Percentiles rank a stretch among this genome's conserved stretches.
These are phyloP conservation scores for Leucoma salicis DNA, from an alignment of 2,888 invertebrate species.

Conservation along the genomic window DNA sequence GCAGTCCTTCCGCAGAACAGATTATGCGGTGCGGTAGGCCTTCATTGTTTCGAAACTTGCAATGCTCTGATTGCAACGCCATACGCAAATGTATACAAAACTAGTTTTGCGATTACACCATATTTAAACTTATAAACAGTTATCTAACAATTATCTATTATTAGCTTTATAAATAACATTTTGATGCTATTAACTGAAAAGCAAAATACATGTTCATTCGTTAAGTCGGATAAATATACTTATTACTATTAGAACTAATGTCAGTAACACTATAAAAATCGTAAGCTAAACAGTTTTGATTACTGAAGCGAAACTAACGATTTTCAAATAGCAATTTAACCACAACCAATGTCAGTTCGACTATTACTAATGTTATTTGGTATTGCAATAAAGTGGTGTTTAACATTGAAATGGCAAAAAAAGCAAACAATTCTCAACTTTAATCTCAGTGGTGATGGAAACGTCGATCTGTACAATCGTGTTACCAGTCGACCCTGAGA, in stretches of 20 bases:
- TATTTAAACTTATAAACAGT: slow-evolving; percentile 23
- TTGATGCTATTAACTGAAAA: too few species aligned
- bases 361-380: slow-evolving; percentile 45
- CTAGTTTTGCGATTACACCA: slow-evolving; percentile 58
- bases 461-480: slow-evolving; percentile 46
- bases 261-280: slow-evolving; percentile 12
- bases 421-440: slow-evolving; percentile 52
- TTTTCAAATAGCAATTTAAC: slow-evolving; percentile 37
- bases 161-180: neutral
- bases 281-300: slow-evolving; percentile 14
- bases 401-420: slow-evolving; percentile 65
- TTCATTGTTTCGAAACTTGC: slow-evolving; percentile 72
- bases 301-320: slow-evolving; percentile 25
- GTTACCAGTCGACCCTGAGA: slow-evolving; percentile 75
- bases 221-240: too few species aligned
- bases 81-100: slow-evolving; percentile 48
- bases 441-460: slow-evolving; percentile 47
- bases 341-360: slow-evolving; percentile 47
- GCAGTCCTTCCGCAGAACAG: slow-evolving; percentile 62
- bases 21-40: slow-evolving; percentile 58
- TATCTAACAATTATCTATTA: slow-evolving; percentile 23
- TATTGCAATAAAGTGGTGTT: slow-evolving; percentile 46
- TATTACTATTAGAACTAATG: slow-evolving; percentile 1
- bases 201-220: too few species aligned
- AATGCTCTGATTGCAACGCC: slow-evolving; percentile 77